Evolutionary conservation across 1,140 invertebrate species (phyloP).

Genomic region (Habropoda laboriosa): DNA sequence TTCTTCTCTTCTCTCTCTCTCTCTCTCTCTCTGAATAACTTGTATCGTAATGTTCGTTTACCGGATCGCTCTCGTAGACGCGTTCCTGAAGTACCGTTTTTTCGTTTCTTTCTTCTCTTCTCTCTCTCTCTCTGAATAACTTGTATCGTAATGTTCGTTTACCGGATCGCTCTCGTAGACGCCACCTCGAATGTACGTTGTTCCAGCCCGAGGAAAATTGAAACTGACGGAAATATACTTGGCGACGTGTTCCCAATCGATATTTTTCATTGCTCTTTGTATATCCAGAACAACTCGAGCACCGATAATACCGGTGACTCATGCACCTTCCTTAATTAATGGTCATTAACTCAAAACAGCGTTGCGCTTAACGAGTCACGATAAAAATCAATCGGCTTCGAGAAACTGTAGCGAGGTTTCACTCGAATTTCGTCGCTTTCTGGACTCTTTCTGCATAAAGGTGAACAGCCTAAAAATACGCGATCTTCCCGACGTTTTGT

Average conservation of each 20-base stretch:
- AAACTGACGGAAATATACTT: conserved; percentile 19
- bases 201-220: neutral
- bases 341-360: conserved; percentile 2
- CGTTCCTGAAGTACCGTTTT: neutral
- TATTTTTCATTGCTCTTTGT: neutral
- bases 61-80: neutral
- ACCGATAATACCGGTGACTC: conserved; percentile 11
- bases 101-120: too few relatives aligned
- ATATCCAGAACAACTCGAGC: neutral
- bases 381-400: conserved; percentile 15
- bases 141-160: neutral
- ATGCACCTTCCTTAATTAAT: neutral
- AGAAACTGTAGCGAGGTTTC: neutral
- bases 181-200: neutral
- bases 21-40: too few relatives aligned
- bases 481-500: neutral
- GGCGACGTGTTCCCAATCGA: neutral
- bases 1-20: too few relatives aligned
- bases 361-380: neutral
- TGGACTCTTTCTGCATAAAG: neutral
- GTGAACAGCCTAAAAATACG: conserved; percentile 8
- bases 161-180: neutral
- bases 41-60: neutral
- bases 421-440: neutral
- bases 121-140: too few relatives aligned